phyloP scores from a whole-genome alignment of 2,113 vertebrate species.

The Pseudopipra pipra region DNA sequence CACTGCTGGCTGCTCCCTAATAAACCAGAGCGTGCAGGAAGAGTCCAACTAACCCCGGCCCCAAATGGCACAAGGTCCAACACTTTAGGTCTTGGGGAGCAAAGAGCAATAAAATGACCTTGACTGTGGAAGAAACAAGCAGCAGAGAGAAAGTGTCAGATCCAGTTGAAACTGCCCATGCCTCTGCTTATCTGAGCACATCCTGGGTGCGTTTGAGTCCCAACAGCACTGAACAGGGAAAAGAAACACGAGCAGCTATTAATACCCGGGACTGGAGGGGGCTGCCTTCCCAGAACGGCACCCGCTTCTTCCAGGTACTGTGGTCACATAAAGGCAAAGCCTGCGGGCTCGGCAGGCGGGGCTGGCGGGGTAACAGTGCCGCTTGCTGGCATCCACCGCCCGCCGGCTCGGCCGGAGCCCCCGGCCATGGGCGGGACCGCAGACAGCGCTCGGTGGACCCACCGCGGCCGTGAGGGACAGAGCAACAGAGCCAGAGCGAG shows the following conservation, averaged over 20 bases:
- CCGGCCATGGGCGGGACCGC: not conserved
- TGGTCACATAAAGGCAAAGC: not conserved
- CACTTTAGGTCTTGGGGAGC: not conserved
- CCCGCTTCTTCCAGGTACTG: not conserved
- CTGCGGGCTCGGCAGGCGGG: not conserved
- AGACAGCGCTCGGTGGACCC: accelerated
- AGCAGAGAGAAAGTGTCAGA: not conserved
- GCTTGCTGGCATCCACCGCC: not conserved
- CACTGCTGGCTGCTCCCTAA: not conserved
- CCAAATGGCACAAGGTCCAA: not conserved
- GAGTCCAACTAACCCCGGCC: not conserved
- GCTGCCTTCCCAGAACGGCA: not conserved
- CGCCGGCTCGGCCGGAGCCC: not conserved
- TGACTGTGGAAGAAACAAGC: not conserved
- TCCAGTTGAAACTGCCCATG: not conserved
- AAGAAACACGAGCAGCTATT: not conserved
- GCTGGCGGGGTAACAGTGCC: not conserved
- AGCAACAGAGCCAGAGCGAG: accelerated
- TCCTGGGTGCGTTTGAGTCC: not conserved
- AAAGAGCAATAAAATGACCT: not conserved
- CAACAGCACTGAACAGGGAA: not conserved
- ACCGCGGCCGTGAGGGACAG: accelerated
- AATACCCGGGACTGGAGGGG: not conserved
- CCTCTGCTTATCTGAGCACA: not conserved
- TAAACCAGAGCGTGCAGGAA: not conserved